Evolutionary conservation across 2,113 vertebrate genomes (phyloP).

Genomic region (Oryzias celebensis): DNA sequence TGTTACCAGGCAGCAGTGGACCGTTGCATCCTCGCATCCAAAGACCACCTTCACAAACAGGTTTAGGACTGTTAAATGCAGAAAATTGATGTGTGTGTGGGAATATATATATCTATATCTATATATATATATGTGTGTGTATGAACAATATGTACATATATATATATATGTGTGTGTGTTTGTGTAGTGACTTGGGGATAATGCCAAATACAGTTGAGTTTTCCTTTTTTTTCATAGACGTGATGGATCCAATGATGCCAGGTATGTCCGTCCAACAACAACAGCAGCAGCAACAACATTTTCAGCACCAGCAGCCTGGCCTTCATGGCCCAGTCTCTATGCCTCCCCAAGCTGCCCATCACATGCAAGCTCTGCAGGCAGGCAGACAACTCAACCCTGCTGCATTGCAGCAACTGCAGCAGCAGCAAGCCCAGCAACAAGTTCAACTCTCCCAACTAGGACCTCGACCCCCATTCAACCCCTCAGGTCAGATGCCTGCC

Average conservation of each 20-base stretch:
- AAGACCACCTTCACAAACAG: constrained; percentile 88
- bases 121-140: no score
- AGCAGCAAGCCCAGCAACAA: constrained; percentile 75
- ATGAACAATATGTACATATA: no score
- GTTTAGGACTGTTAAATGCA: constrained; percentile 65
- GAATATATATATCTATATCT: no score
- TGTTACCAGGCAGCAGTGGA: constrained; percentile 82
- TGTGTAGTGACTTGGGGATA: no score
- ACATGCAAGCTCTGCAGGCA: constrained; percentile 86
- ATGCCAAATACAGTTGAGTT: neutral
- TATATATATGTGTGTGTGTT: no score
- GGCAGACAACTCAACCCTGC: constrained; percentile 90
- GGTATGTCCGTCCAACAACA: constrained; percentile 80
- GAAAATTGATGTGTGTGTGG: no score
- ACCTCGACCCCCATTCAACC: constrained; percentile 88
- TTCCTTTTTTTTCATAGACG: constrained; percentile 75
- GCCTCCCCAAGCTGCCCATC: constrained; percentile 88
- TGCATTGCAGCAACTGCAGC: constrained; percentile 88
- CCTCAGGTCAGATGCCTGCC: constrained; percentile 87
- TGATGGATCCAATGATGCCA: constrained; percentile 90
- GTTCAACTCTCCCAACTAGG: constrained; percentile 77
- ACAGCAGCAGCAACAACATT: constrained; percentile 75
- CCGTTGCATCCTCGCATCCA: constrained; percentile 88
- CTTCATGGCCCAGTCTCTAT: constrained; percentile 86
- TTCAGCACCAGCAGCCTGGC: constrained; percentile 83